phyloP scores from a whole-genome alignment of 2,888 invertebrate genomes.

The Yponomeuta sedellus region DNA sequence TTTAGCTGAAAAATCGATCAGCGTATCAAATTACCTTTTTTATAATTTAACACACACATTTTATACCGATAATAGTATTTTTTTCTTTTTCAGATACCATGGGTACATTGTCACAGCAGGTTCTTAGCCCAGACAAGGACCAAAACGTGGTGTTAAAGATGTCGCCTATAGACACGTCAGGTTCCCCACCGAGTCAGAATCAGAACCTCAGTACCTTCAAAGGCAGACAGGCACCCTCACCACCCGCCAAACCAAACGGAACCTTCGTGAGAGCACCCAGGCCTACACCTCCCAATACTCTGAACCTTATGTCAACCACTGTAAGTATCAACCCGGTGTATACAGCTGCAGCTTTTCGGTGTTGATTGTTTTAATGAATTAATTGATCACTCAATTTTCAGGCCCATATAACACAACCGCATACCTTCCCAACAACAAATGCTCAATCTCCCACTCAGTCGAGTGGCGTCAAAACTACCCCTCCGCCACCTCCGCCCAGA shows the following conservation, averaged over 20 bases:
- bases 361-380: conserved; percentile 33
- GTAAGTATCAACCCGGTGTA: conserved; percentile 43
- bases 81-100: conserved; percentile 45
- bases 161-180: conserved; percentile 79
- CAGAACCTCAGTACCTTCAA: conserved; percentile 82
- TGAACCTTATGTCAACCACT: conserved; percentile 82
- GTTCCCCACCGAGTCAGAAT: conserved; percentile 66
- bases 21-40: too few relatives aligned
- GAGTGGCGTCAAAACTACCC: conserved; percentile 73
- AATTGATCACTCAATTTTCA: conserved; percentile 63
- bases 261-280: conserved; percentile 79
- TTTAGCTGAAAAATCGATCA: too few relatives aligned
- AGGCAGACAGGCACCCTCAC: conserved; percentile 75
- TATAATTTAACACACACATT: too few relatives aligned
- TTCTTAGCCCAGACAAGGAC: conserved; percentile 63
- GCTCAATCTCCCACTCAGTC: conserved; percentile 57
- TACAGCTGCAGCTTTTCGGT: conserved; percentile 34
- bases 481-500: conserved; percentile 89
- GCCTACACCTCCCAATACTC: conserved; percentile 89
- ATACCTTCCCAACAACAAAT: conserved; percentile 62
- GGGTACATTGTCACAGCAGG: conserved; percentile 56
- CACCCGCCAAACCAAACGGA: conserved; percentile 64
- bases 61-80: too few relatives aligned
- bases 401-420: conserved; percentile 75
- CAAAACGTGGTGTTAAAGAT: conserved; percentile 85